Percentiles rank a stretch among this genome's conserved stretches.
Conservation (phyloP, 1,140 invertebrate genomes). For the Drosophila ambigua region DNA sequence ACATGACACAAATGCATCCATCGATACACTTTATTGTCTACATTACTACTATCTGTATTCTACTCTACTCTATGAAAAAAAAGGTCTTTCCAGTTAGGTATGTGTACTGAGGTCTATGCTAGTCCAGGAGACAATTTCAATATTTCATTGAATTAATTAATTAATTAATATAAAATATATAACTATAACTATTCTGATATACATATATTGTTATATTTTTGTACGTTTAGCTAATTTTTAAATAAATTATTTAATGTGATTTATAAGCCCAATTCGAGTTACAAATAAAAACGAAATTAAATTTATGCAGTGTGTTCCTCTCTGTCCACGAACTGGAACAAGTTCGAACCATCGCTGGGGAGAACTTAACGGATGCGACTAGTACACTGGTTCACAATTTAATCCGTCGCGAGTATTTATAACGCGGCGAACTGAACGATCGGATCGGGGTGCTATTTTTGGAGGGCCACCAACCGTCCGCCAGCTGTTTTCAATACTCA, state of each 20-base stretch:
- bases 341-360: conserved; percentile 7
- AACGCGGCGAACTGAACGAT: conserved; percentile 62
- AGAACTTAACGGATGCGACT: conserved; percentile 22
- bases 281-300: conserved; percentile 64
- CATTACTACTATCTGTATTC: conserved; percentile 2
- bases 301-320: conserved; percentile 8
- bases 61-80: background rate
- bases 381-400: conserved; percentile 35
- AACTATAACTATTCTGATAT: conserved; percentile 53
- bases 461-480: conserved; percentile 47
- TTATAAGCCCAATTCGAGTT: conserved; percentile 76
- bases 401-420: conserved; percentile 56
- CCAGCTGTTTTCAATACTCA: conserved; percentile 71
- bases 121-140: conserved; percentile 46
- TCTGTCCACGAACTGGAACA: background rate
- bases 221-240: conserved; percentile 82
- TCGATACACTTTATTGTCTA: background rate
- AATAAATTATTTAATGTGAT: conserved; percentile 81
- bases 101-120: conserved; percentile 36
- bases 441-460: conserved; percentile 60
- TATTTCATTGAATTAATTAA: conserved; percentile 36
- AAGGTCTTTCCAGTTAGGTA: conserved; percentile 24
- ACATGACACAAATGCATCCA: too few relatives aligned
- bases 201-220: conserved; percentile 80
- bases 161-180: conserved; percentile 67